Base-by-base conservation (phyloP, 2,888 invertebrate genomes). In the Apocheima hispidaria region DNA sequence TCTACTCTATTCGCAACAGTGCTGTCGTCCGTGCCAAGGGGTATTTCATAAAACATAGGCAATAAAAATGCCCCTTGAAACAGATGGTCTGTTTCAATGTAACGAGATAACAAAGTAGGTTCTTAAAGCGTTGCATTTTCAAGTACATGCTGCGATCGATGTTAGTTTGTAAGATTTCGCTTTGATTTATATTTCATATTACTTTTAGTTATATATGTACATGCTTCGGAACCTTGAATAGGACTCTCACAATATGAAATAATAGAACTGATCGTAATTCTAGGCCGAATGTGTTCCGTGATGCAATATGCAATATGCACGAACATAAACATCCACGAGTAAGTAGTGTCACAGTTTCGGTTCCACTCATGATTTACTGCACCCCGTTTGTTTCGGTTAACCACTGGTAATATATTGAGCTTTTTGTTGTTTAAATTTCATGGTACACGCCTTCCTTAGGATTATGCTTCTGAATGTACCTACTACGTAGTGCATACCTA, bases 291-390 rank as follows among this genome's bases (percentile, higher is more conserved):
- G 7, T 41, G 16, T 7, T 16, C 12, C 26, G 43, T 26, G 26
- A 26, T 56, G 50, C 65, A 60, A 53, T 49, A 49, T 50, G 63
- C 63, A 65, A 65, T 65, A 63, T 63, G 48, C 41, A 23, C 43
- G 23, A 53, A 53, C 48, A 44, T 53, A 60, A 54, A 54, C 38
- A 60, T 60, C 9, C 26, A n/a, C n/a, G 6, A 1, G 48, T 35
- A 56, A 46, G 38, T 46, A 52, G 35, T 40, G 51, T 23, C 44
- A 46, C 50, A 9, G 43, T 38, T 41, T 20, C 16, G 6, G 14
- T 10, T 10, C 41, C 38, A 50, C 38, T 33, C 46, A 56, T 56
- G 60, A 56, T 61, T 61, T 61, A 56, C 50, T 44, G 14, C 16
- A 4, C 20, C 3, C 48, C 60, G 46, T 56, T 50, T 55, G 33